Base-by-base conservation (phyloP, 2,797 vertebrate species). In the Apogon talboti region DNA sequence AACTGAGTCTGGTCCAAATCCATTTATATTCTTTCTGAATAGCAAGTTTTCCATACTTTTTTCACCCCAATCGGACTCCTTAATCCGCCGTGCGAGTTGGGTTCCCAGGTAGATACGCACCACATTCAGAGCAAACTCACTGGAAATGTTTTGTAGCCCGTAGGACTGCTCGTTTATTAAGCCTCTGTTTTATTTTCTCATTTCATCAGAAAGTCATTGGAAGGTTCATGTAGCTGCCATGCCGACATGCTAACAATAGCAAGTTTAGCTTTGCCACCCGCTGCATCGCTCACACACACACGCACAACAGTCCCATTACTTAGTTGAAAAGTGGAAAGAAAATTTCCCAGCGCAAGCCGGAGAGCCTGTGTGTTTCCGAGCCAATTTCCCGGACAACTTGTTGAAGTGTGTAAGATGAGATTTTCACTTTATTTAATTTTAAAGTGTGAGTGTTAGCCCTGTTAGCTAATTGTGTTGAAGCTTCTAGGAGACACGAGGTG, bases 161-260 rank as follows among this genome's bases (percentile, higher is more conserved):
- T 10, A 0, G 4, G n/a, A 2, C 21, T 35, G 55, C 28, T 2
- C n/a, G 0, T 19, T 49, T 18, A 11, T 51, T 41, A 3, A 0
- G 10, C 52, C 6, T 10, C 0, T 37, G 7, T 49, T 81, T 82
- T 55, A 46, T 76, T 44, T 6, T 64, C 50, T 73, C 21, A 35
- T 79, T 78, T 52, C 15, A 53, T 24, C 43, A 74, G 61, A 85
- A 91, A 92, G 86, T 89, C 79, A 76, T 74, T 88, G 87, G 87
- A 87, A 86, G 82, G 83, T 87, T 68, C 57, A 41, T 45, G 71
- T 56, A 87, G 80, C 81, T 89, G 85, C 89, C 90, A 85, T 89
- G 91, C 84, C 86, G 89, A 91, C 77, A 91, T 92, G 92, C 91
- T 94, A 93, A 92, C 92, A 88, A 92, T 93, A 93, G 92, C 93